Evolutionary conservation across 2,888 invertebrate genomes (phyloP).

Genomic region (Pachycephus smyrnensis): DNA sequence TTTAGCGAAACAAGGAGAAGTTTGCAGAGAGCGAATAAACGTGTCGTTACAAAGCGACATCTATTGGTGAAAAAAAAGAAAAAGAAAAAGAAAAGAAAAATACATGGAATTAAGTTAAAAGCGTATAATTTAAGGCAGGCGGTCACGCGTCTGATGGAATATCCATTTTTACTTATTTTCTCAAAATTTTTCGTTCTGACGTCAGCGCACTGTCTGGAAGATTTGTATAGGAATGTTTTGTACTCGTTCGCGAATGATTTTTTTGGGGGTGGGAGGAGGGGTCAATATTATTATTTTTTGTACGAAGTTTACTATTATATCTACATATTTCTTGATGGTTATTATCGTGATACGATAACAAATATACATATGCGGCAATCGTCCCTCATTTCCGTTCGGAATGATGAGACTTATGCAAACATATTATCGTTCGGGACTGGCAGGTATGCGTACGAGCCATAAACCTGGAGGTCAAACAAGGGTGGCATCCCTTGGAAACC

Average conservation of each 20-base stretch:
- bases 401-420: constrained; percentile 50
- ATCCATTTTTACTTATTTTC: neutral
- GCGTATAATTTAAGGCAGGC: neutral
- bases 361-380: neutral
- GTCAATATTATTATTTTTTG: neutral
- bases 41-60: neutral
- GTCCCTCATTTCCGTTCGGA: constrained; percentile 23
- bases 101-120: neutral
- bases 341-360: neutral
- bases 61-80: neutral
- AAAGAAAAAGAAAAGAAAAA: neutral
- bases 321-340: neutral
- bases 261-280: neutral
- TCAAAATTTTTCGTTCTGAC: no score
- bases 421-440: constrained; percentile 33
- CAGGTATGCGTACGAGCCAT: constrained; percentile 20
- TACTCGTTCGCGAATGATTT: neutral
- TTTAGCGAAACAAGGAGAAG: neutral
- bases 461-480: constrained; percentile 34
- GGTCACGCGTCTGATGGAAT: neutral
- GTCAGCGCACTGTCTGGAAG: no score
- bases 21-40: neutral
- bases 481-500: constrained; percentile 24
- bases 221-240: no score
- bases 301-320: neutral